Evolutionary conservation across 1,140 invertebrate species (phyloP).

Genomic region (Anoplolepis gracilipes): DNA sequence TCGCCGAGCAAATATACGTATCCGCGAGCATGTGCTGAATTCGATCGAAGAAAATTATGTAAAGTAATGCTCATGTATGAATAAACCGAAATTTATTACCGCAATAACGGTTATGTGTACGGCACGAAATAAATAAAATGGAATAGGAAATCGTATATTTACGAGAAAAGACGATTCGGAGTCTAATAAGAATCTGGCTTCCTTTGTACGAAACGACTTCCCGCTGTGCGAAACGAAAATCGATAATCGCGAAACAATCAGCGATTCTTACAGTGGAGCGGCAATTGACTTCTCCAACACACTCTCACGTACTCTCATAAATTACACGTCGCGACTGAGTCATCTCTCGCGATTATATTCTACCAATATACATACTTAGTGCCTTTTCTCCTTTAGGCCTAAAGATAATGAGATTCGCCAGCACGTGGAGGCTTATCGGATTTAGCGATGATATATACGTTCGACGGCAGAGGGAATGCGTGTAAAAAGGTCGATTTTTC

Average conservation of each 20-base stretch:
- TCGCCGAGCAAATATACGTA: conserved; percentile 11
- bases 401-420: conserved; percentile 34
- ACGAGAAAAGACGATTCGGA: background rate
- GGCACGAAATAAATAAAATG: conserved; percentile 33
- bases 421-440: conserved; percentile 6
- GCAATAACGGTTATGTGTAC: conserved; percentile 39
- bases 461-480: background rate
- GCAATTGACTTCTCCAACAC: background rate
- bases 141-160: conserved; percentile 45
- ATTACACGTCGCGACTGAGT: conserved; percentile 3
- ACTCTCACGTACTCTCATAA: background rate
- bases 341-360: conserved; percentile 40
- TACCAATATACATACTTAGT: background rate
- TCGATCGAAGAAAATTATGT: conserved; percentile 49
- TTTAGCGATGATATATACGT: conserved; percentile 47
- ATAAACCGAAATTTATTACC: conserved; percentile 44
- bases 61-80: conserved; percentile 18
- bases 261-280: background rate
- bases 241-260: conserved; percentile 55
- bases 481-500: conserved; percentile 48
- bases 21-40: conserved; percentile 39
- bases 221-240: conserved; percentile 8
- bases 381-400: background rate
- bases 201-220: background rate
- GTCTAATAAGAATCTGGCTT: conserved; percentile 5